Base-by-base conservation (phyloP, 2,113 vertebrate species). In the Barbus barbus region DNA sequence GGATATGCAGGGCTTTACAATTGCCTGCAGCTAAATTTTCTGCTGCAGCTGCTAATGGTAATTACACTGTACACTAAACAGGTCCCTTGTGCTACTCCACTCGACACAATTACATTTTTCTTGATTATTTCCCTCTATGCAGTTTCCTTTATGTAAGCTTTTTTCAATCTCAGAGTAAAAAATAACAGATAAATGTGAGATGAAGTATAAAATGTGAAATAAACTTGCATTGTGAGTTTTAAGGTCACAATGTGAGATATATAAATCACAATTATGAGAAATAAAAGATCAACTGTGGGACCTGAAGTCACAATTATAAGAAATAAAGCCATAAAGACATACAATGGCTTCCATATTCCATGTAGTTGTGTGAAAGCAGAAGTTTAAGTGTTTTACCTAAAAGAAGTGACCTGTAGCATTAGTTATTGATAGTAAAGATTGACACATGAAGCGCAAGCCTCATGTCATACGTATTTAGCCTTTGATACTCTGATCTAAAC, bases 81-180 rank as follows among this genome's bases (percentile, higher is more conserved):
- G 36, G 58, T 79, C 77, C 58, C 77, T 79, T 44, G 58, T 12
- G 58, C 36, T 12, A 63, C 13, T 41, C 58, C 14, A 53, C 74
- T 13, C 24, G 3, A 33, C 48, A 76, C 48, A 79, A 48, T 36
- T 28, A 22, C 3, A 75, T 48, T 48, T 28, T 28, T 65, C 38
- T 65, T 65, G 18, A 48, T 46, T 80, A 48, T 26, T 65, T 80
- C 63, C 38, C 58, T 46, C 13, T 16, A 20, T 20, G 41, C 26
- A 31, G 14, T 65, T 80, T 48, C 1, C 56, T 77, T 77, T 51
- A 38, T 3, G 11, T 24, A 44, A 41, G 11, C 22, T 26, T 26
- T n/a, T 44, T 74, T 48, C 6, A 3, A 48, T 8, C 31, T 38
- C 65, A 36, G 8, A 46, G 71, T 46, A 24, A 24, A 73, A 73